These are phyloP conservation scores for Scytalopus superciliaris DNA, from an alignment of 2,113 vertebrate species.

Conservation along the genomic window DNA sequence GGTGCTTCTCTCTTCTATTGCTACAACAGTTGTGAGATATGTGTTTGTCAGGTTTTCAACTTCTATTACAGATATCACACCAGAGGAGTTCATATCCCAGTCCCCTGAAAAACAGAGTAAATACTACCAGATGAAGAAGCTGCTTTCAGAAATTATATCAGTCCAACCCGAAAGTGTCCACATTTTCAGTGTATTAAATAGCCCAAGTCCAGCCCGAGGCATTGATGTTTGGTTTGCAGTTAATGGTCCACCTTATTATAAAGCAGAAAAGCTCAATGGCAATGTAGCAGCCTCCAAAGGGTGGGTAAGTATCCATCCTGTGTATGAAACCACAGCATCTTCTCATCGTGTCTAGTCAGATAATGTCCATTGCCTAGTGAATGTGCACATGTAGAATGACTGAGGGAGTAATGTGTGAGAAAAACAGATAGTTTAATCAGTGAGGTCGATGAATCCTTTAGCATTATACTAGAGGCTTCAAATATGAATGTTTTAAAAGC, in stretches of 20 bases:
- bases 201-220: slow-evolving; percentile 34
- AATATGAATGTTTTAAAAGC: not conserved
- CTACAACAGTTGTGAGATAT: not conserved
- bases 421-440: not conserved
- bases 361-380: not conserved
- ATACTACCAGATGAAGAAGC: slow-evolving; percentile 74
- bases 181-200: slow-evolving; percentile 81
- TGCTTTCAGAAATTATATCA: slow-evolving; percentile 78
- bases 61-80: slow-evolving; percentile 75
- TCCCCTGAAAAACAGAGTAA: slow-evolving; percentile 67
- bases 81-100: slow-evolving; percentile 80
- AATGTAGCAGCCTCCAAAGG: slow-evolving; percentile 77
- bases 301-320: slow-evolving; percentile 67
- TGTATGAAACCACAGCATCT: not conserved
- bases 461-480: not conserved
- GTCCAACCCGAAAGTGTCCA: slow-evolving; percentile 74
- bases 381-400: not conserved
- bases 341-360: not conserved
- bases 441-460: not conserved
- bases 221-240: slow-evolving; percentile 82
- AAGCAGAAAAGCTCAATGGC: slow-evolving; percentile 84
- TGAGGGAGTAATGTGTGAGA: not conserved
- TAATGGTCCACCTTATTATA: slow-evolving; percentile 79
- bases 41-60: not conserved
- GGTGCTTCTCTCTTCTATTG: not conserved